A percentile compares a stretch with the other conserved stretches of the same genome.
Conservation (phyloP, 2,113 vertebrate species). For the Engraulis encrasicolus region DNA sequence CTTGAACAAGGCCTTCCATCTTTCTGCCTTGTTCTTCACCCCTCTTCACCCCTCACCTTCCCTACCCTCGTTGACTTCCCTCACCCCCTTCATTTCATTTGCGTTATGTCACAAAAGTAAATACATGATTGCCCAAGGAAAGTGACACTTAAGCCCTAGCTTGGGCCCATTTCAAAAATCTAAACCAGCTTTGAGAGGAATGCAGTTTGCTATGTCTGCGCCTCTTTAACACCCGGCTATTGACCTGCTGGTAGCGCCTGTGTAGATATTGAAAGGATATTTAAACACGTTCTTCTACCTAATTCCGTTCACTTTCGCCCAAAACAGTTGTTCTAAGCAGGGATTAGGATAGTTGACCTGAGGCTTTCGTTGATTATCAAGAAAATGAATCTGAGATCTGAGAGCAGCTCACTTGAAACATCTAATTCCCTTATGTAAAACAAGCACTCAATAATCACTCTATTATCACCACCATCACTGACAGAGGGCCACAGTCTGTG, state of each 20-base stretch:
- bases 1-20: not conserved
- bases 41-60: not conserved
- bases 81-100: not conserved
- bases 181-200: not conserved
- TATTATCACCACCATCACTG: not conserved
- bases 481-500: not conserved
- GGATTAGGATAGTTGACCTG: conserved; percentile 51
- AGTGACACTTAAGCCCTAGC: not conserved
- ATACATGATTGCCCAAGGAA: not conserved
- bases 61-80: not conserved
- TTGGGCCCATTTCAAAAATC: not conserved
- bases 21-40: not conserved
- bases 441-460: not conserved
- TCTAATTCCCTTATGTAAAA: not conserved
- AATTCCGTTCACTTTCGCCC: conserved; percentile 53
- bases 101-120: not conserved
- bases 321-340: conserved; percentile 39
- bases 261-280: not conserved
- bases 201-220: not conserved
- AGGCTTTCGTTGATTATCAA: conserved; percentile 39
- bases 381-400: not conserved
- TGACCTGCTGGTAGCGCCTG: not conserved
- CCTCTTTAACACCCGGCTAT: not conserved
- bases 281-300: conserved; percentile 27
- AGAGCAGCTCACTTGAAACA: not conserved